phyloP scores from a whole-genome alignment of 2,113 vertebrate genomes.

The Rhinopithecus roxellana region DNA sequence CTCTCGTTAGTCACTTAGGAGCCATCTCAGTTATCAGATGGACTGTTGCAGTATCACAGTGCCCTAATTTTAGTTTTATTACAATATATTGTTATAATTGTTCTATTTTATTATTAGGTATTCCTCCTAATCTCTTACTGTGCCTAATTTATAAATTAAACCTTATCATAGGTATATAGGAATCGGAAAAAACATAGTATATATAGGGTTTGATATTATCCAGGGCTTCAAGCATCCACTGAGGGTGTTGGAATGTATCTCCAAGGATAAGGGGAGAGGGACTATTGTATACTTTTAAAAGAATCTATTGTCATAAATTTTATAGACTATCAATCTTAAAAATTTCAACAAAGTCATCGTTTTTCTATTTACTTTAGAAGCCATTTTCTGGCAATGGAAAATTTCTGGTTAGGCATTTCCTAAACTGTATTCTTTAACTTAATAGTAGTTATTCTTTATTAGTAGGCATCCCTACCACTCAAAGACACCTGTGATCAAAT shows the following conservation, averaged over 20 bases:
- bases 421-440: neutral
- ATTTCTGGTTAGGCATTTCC: conserved; percentile 32
- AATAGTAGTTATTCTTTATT: neutral
- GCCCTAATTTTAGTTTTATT: neutral
- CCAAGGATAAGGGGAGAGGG: neutral
- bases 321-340: neutral
- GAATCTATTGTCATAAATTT: neutral
- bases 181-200: neutral
- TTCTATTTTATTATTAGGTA: neutral
- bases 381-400: neutral
- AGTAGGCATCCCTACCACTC: neutral
- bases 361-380: conserved; percentile 19
- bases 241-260: neutral
- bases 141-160: neutral
- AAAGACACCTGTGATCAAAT: neutral
- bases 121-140: neutral
- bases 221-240: neutral
- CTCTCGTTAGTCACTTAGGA: neutral
- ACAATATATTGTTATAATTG: neutral
- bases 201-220: neutral
- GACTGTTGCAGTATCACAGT: neutral
- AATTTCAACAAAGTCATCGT: neutral
- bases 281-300: neutral
- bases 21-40: neutral
- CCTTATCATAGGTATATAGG: neutral